These are phyloP conservation scores for Mythimna impura DNA, from an alignment of 2,888 invertebrate genomes.

Conservation along the genomic window DNA sequence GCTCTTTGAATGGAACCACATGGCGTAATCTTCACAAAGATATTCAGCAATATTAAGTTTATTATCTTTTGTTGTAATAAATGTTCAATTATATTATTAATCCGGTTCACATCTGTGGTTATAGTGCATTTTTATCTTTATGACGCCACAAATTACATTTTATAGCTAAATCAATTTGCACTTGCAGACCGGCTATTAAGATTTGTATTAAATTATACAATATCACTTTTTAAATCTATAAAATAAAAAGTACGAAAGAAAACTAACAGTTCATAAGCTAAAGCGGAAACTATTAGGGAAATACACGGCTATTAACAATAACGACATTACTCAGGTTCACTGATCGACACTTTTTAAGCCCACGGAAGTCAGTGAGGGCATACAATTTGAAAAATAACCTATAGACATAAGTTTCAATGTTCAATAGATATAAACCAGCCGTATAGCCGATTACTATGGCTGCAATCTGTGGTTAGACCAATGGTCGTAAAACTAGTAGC, in stretches of 20 bases:
- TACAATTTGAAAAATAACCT: constrained; percentile 19
- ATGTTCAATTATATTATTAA: constrained; percentile 38
- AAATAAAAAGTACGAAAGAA: neutral
- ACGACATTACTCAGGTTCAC: neutral
- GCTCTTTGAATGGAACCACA: constrained; percentile 19
- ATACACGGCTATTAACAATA: neutral
- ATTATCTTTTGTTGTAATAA: constrained; percentile 37
- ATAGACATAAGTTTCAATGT: constrained; percentile 5
- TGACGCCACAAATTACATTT: constrained; percentile 45
- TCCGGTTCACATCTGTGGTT: constrained; percentile 43
- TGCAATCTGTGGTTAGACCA: constrained; percentile 69
- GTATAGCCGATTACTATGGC: constrained; percentile 62
- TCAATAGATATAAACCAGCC: constrained; percentile 57
- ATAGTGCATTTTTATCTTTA: constrained; percentile 50
- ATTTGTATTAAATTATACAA: constrained; percentile 1
- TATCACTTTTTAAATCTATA: neutral
- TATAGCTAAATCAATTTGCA: constrained; percentile 41
- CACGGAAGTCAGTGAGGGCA: neutral
- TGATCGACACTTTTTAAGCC: neutral
- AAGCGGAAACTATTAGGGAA: neutral
- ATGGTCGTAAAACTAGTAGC: constrained; percentile 72
- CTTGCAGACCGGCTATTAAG: constrained; percentile 16
- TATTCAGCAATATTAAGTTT: constrained; percentile 30
- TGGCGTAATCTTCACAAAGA: constrained; percentile 21
- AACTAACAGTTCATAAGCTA: neutral